These are phyloP conservation scores for Plagodis pulveraria DNA, from an alignment of 2,888 invertebrate species.

Conservation along the genomic window DNA sequence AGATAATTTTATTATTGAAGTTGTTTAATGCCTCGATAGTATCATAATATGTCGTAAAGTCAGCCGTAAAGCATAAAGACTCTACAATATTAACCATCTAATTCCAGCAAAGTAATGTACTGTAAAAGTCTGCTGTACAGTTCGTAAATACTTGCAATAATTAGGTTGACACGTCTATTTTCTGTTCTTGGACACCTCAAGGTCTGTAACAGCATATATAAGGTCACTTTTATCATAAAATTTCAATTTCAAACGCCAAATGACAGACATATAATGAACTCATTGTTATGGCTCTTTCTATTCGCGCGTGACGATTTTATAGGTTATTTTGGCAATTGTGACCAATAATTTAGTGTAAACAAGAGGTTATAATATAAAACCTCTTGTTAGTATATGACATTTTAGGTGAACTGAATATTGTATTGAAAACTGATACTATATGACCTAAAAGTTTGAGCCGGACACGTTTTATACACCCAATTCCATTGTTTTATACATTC, in stretches of 20 bases:
- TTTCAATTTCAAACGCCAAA: constrained; percentile 4
- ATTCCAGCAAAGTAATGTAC: constrained; percentile 9
- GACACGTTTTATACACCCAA: no score
- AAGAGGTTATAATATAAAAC: no score
- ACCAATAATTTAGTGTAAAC: constrained; percentile 21
- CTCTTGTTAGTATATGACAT: constrained; percentile 26
- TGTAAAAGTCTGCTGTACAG: constrained; percentile 1
- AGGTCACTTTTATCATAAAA: constrained; percentile 14
- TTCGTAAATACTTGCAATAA: constrained; percentile 16
- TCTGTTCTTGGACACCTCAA: constrained; percentile 16
- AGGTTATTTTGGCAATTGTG: constrained; percentile 25
- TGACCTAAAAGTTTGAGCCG: no score
- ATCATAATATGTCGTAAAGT: constrained; percentile 22
- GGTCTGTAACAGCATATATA: constrained; percentile 4
- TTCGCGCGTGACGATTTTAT: constrained; percentile 1
- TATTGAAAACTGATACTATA: no score
- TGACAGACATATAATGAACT: not conserved
- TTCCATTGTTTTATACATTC: no score
- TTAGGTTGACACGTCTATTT: constrained; percentile 26
- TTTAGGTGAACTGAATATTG: not conserved
- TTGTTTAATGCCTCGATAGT: constrained; percentile 2
- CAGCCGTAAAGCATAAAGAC: constrained; percentile 10
- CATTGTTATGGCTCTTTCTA: constrained; percentile 8
- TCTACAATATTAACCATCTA: constrained; percentile 10
- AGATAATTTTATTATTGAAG: constrained; percentile 2